A percentile compares a stretch with the other conserved stretches of the same genome.
Conservation (phyloP, 1,140 invertebrate species). For the Battus philenor region DNA sequence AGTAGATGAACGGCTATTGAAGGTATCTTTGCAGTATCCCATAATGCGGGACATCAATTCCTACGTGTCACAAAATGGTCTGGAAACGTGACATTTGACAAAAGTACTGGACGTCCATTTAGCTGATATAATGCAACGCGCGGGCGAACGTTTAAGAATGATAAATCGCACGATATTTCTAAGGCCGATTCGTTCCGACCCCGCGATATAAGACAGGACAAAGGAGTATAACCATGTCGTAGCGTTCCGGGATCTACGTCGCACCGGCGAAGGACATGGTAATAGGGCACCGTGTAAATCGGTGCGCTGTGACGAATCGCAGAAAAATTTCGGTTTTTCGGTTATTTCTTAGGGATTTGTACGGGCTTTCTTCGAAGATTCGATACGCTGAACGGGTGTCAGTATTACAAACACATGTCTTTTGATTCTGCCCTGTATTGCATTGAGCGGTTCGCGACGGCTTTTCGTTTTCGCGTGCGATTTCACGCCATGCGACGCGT, state of each 20-base stretch:
- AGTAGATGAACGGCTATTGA: not conserved
- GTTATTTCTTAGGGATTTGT: constrained; percentile 75
- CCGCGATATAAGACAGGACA: constrained; percentile 34
- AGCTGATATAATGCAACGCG: constrained; percentile 42
- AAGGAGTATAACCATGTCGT: constrained; percentile 6
- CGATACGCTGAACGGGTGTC: constrained; percentile 65
- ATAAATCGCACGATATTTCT: constrained; percentile 64
- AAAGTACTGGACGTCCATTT: constrained; percentile 58
- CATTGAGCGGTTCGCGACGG: constrained; percentile 55
- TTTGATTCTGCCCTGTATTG: constrained; percentile 54
- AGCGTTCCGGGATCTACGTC: constrained; percentile 1
- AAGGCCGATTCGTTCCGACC: constrained; percentile 66
- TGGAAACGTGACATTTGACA: constrained; percentile 63
- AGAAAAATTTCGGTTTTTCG: constrained; percentile 75
- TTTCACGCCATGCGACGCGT: constrained; percentile 63
- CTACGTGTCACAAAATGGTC: constrained; percentile 51
- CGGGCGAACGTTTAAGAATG: constrained; percentile 65
- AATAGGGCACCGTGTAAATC: constrained; percentile 70
- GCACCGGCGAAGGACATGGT: constrained; percentile 37
- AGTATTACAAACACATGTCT: constrained; percentile 69
- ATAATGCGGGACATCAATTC: constrained; percentile 30
- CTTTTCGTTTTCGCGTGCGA: constrained; percentile 67
- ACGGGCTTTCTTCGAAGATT: constrained; percentile 72
- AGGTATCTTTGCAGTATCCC: constrained; percentile 5
- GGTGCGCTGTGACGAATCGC: constrained; percentile 59